phyloP scores from a whole-genome alignment of 1,140 invertebrate genomes.

The Magallana ariakensis region DNA sequence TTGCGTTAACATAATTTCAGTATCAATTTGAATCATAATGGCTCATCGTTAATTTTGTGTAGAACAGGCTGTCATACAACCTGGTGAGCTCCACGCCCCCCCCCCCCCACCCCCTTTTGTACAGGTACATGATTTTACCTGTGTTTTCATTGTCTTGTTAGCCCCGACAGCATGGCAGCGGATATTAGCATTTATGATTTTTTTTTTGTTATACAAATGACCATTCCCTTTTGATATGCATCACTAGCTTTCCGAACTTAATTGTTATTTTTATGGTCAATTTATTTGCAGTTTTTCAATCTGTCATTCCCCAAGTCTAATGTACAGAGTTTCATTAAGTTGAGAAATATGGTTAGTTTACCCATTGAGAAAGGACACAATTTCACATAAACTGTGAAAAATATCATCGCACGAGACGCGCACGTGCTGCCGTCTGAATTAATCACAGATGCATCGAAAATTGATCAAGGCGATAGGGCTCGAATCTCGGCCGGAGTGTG shows the following conservation, averaged over 20 bases:
- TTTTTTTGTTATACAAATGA: background rate
- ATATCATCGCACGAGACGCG: conserved; percentile 8
- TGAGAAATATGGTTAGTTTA: conserved; percentile 33
- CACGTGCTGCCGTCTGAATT: conserved; percentile 17
- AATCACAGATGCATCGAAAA: conserved; percentile 36
- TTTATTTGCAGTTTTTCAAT: conserved; percentile 35
- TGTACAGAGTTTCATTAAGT: conserved; percentile 32
- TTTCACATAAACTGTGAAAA: conserved; percentile 38
- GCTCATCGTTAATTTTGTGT: no score
- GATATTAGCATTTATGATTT: no score
- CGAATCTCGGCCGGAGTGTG: conserved; percentile 9
- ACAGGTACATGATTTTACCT: no score
- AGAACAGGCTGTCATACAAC: no score
- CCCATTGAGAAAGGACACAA: conserved; percentile 18
- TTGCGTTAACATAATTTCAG: no score
- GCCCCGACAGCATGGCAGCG: no score
- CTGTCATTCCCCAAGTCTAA: conserved; percentile 13
- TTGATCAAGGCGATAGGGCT: conserved; percentile 24
- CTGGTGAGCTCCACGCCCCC: no score
- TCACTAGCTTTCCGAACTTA: background rate
- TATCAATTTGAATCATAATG: no score
- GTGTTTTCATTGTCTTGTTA: no score
- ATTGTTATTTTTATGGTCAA: conserved; percentile 32
- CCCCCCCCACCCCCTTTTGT: no score
- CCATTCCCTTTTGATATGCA: conserved; percentile 3